Percentiles rank a stretch among this genome's conserved stretches.
Conservation (phyloP, 2,113 vertebrate species). For the Recurvirostra avosetta region DNA sequence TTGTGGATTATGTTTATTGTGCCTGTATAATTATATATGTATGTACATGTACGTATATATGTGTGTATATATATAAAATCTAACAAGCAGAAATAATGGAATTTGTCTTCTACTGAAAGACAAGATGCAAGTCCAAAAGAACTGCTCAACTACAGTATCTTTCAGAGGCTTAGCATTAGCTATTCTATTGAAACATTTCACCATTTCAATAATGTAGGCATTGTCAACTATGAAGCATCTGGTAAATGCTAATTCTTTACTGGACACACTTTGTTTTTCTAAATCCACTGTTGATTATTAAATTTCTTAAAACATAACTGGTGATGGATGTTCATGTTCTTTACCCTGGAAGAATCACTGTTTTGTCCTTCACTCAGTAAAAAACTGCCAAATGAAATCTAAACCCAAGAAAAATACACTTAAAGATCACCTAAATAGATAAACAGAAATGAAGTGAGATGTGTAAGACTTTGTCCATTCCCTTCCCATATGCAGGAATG, state of each 20-base stretch:
- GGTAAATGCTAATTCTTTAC: not conserved
- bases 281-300: not conserved
- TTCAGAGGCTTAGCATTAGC: not conserved
- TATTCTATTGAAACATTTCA: not conserved
- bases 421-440: not conserved
- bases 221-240: not conserved
- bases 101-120: not conserved
- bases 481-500: not conserved
- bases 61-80: not conserved
- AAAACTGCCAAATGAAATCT: not conserved
- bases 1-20: not conserved
- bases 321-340: not conserved
- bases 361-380: not conserved
- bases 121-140: not conserved
- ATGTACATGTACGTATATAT: rapidly evolving
- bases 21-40: not conserved
- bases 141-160: not conserved
- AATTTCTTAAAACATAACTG: not conserved
- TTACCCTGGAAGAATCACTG: not conserved
- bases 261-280: not conserved
- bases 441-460: not conserved
- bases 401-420: not conserved
- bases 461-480: not conserved
- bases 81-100: not conserved
- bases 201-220: not conserved